Base-by-base conservation (phyloP, 2,888 invertebrate genomes). In the Andrena hattorfiana region DNA sequence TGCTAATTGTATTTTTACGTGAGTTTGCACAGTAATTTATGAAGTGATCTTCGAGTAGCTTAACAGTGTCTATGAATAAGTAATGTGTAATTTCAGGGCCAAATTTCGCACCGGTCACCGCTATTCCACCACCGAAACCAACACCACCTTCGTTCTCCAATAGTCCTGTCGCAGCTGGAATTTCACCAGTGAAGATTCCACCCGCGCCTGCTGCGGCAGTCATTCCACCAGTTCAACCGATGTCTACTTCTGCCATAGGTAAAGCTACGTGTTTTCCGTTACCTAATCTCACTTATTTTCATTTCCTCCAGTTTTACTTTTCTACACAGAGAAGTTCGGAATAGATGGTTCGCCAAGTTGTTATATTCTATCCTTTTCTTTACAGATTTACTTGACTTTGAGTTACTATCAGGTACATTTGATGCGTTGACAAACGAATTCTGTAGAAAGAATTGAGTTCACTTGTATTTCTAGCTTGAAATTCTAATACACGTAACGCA, bases 101-200 rank as follows among this genome's bases (percentile, higher is more conserved):
- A 66, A 93, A 87, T 85, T 94, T 90, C 85, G 90, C 90, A 26
- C 89, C 91, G 54, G 85, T 86, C 16, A 89, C 91, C 13, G 85
- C 86, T 81, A 92, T 90, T 66, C 91, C 92, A 84, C 95, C 94
- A 86, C 95, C 94, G 82, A 93, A 94, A 89, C 91, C 94, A 35
- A 92, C 92, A 72, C 94, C 94, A 74, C 94, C 95, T 74, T 94
- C 95, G 23, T 94, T 95, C 87, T 95, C 94, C 85, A 95, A 92
- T 74, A 94, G 94, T 86, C 94, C 94, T 77, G 88, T 92, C 10
- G 78, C 79, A 59, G 84, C 89, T 71, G 90, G 90, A 76, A 90
- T 91, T n/a, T 89, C 91, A 49, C 88, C 90, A 42, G 69, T 87
- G 10, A 85, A 89, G 74, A 80, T 86, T 54, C 64, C 89, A 56